Evolutionary conservation across 2,113 vertebrate genomes (phyloP).

Genomic region (Porphyrio hochstetteri): DNA sequence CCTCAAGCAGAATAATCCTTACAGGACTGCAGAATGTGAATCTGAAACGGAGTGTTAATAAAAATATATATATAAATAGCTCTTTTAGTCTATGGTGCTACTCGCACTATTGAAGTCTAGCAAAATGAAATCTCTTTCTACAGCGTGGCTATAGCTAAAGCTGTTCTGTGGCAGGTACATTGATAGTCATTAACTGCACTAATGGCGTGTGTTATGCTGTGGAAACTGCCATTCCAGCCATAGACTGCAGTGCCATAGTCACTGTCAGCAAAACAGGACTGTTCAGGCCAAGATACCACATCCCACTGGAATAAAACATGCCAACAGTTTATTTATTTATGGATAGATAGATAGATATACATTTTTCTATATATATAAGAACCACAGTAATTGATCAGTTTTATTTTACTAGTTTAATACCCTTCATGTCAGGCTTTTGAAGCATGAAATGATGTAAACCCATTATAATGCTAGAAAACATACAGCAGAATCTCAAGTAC

Average conservation of each 20-base stretch:
- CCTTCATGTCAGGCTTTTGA: background rate
- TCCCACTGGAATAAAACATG: background rate
- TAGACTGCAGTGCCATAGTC: background rate
- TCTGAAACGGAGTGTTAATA: background rate
- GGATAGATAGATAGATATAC: too few species aligned
- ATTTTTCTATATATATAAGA: background rate
- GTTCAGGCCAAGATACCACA: background rate
- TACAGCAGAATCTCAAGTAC: background rate
- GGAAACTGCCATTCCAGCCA: background rate
- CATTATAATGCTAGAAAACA: background rate
- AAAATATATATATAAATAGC: background rate
- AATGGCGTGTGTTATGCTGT: background rate
- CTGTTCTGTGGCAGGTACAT: background rate
- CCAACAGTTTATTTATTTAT: background rate
- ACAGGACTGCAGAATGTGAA: background rate
- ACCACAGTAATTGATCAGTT: background rate
- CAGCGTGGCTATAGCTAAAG: background rate
- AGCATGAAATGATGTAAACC: background rate
- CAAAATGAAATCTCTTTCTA: background rate
- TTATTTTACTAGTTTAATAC: background rate
- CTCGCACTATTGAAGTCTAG: background rate
- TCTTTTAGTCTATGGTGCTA: slow-evolving; percentile 1
- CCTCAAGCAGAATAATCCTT: background rate
- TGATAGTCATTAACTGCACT: background rate
- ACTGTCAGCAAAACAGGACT: background rate